A percentile compares a stretch with the other conserved stretches of the same genome.
These are phyloP conservation scores for Nothoprocta pentlandii DNA, from an alignment of 2,113 vertebrate species.

Conservation along the genomic window DNA sequence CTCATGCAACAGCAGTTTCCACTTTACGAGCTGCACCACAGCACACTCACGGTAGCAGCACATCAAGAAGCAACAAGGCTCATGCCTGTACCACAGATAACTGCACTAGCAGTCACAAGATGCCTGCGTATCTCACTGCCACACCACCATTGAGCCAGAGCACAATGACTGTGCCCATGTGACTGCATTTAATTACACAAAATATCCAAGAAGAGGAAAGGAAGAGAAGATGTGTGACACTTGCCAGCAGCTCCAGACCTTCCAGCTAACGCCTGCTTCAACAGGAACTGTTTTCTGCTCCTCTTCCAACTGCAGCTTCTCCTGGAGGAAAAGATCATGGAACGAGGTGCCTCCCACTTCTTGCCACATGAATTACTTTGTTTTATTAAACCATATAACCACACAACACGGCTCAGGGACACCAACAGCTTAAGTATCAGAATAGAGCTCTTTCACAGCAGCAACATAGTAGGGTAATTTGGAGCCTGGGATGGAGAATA, in stretches of 20 bases:
- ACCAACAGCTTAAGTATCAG: fast-evolving
- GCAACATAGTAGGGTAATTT: not conserved
- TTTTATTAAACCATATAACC: too few relatives aligned
- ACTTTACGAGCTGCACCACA: fast-evolving
- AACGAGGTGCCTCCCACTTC: too few relatives aligned
- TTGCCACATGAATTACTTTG: too few relatives aligned
- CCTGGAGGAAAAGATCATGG: not conserved
- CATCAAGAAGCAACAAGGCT: not conserved
- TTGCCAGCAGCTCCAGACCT: not conserved
- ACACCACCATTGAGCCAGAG: fast-evolving
- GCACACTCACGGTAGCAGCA: fast-evolving
- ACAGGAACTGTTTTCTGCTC: not conserved
- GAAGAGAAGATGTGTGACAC: fast-evolving
- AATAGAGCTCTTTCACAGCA: not conserved
- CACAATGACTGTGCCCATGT: fast-evolving
- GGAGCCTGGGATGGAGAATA: not conserved
- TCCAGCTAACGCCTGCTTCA: not conserved
- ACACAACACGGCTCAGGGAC: fast-evolving
- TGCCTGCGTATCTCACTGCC: fast-evolving
- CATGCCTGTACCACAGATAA: fast-evolving
- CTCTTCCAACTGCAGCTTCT: not conserved
- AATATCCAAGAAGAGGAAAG: not conserved
- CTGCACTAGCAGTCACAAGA: not conserved
- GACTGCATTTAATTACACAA: not conserved
- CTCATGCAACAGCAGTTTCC: fast-evolving